Conservation (phyloP, 2,113 vertebrate genomes). For the Rhinoderma darwinii region DNA sequence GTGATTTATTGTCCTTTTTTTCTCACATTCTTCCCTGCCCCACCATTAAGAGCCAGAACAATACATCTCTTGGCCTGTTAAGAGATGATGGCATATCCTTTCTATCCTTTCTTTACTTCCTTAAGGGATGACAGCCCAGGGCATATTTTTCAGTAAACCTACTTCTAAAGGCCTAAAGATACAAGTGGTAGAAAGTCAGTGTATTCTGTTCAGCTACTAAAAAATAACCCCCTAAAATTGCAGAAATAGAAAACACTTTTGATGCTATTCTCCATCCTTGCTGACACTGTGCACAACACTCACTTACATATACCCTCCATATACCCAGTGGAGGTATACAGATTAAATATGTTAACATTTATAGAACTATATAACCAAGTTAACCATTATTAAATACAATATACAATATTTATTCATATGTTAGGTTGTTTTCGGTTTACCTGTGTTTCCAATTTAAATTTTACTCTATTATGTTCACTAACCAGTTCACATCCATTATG, state of each 20-base stretch:
- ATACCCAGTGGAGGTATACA: too few relatives aligned
- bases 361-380: too few relatives aligned
- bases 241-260: neutral
- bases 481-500: too few relatives aligned
- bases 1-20: slow-evolving; percentile 22
- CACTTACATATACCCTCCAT: too few relatives aligned
- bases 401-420: too few relatives aligned
- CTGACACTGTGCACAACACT: too few relatives aligned
- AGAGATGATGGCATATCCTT: slow-evolving; percentile 7
- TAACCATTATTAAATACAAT: too few relatives aligned
- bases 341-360: too few relatives aligned
- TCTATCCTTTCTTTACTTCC: neutral
- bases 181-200: neutral
- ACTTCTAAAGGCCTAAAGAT: neutral
- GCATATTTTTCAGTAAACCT: neutral
- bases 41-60: neutral
- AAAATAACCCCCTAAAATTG: neutral
- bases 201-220: neutral
- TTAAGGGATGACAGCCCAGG: neutral
- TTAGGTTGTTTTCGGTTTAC: too few relatives aligned
- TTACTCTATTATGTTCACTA: too few relatives aligned
- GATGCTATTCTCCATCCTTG: neutral
- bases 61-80: slow-evolving; percentile 3
- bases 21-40: neutral
- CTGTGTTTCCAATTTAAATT: too few relatives aligned